Base-by-base conservation (phyloP, 2,113 vertebrate genomes). In the Saimiri boliviensis region DNA sequence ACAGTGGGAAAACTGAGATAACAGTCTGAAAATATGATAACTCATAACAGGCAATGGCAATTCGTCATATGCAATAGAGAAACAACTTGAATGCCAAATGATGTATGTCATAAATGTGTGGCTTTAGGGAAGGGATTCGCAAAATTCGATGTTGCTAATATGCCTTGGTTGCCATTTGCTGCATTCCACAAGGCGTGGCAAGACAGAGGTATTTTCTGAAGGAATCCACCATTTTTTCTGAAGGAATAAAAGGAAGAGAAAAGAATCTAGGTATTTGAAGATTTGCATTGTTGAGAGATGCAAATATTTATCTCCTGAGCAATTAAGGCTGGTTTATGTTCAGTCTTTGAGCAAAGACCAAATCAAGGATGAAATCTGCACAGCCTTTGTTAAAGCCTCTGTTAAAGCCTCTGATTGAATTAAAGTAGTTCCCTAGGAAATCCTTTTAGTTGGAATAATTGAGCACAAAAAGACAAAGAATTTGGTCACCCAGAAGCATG, bases 331-430 rank as follows among this genome's bases (percentile, higher is more conserved):
- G 42, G 10, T 87, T 97, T 89, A 89, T 42, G 45, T 45, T 81
- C n/a, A 17, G 32, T 76, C 35, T 84, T 73, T 80, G n/a, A 54
- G 45, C 76, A 87, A 95, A 89, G 10, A 74, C n/a, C 54, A 87
- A 79, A 80, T 91, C 60, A 93, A 96, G 89, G 10, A 27, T 86
- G 17, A 89, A 93, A 93, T 93, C 56, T 80, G 89, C n/a, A 54
- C 88, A 80, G 13, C 0, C n/a, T 84, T 80, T 79, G 30, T 42
- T 42, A 42, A 42, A 42, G 49, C 4, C 21, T 92, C 79, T n/a
- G n/a, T 66, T 60, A 63, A 88, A 96, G 49, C 4, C 21, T 92
- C 79, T 92, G 45, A 70, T 54, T 68, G 37, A 9, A 77, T 85
- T 86, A 89, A 82, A 35, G 19, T 2, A 0, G 13, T 9, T 9